phyloP scores from a whole-genome alignment of 2,888 invertebrate genomes.

The Trachelus tabidus region DNA sequence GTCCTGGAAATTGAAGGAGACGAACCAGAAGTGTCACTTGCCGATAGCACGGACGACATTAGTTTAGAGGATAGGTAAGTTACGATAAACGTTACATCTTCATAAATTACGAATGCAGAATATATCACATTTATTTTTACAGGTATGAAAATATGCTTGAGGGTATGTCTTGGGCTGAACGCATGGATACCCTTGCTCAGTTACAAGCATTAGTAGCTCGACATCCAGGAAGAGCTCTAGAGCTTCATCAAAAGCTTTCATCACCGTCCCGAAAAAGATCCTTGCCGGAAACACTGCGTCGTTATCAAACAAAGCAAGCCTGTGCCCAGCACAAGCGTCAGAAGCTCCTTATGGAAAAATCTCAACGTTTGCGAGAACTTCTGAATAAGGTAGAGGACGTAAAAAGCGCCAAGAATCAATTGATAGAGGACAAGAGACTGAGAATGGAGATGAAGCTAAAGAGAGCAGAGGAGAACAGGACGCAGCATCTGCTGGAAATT shows the following conservation, averaged over 20 bases:
- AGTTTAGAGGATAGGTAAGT: constrained; percentile 59
- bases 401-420: constrained; percentile 83
- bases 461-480: constrained; percentile 92
- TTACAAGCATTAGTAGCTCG: constrained; percentile 83
- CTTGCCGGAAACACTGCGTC: constrained; percentile 82
- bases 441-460: constrained; percentile 82
- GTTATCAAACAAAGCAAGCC: constrained; percentile 90
- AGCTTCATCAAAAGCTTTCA: constrained; percentile 93
- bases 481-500: constrained; percentile 80
- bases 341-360: constrained; percentile 84
- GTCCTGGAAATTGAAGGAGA: constrained; percentile 67
- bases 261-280: constrained; percentile 89
- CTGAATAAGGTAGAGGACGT: constrained; percentile 87
- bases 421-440: constrained; percentile 84
- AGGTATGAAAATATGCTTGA: constrained; percentile 62
- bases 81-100: not conserved
- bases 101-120: not conserved
- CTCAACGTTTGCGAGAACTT: constrained; percentile 85
- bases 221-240: constrained; percentile 92
- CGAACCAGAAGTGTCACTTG: constrained; percentile 41
- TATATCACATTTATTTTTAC: constrained; percentile 7
- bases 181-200: constrained; percentile 83
- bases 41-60: constrained; percentile 48
- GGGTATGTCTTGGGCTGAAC: constrained; percentile 86
- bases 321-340: constrained; percentile 90